These are phyloP conservation scores for Rhombomys opimus DNA, from an alignment of 2,113 vertebrate genomes.

Conservation along the genomic window DNA sequence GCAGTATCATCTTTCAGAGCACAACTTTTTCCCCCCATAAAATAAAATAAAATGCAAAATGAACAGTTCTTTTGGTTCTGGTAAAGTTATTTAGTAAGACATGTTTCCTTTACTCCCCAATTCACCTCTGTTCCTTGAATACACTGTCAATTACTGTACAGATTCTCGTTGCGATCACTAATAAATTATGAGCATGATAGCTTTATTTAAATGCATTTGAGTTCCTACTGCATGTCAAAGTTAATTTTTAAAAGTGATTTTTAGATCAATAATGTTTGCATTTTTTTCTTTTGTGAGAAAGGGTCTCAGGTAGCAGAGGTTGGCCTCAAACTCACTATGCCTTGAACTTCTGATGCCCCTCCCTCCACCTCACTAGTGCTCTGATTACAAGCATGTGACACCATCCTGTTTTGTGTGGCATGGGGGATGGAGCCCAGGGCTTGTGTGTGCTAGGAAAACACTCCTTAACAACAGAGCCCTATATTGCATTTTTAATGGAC, in stretches of 20 bases:
- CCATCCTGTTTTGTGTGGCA: not conserved
- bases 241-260: conserved; percentile 16
- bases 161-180: not conserved
- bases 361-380: not conserved
- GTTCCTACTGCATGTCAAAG: not conserved
- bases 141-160: conserved; percentile 50
- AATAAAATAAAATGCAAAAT: conserved; percentile 59
- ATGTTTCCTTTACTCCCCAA: conserved; percentile 11
- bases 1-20: conserved; percentile 43
- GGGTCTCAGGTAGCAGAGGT: not conserved
- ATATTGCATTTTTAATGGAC: conserved; percentile 21
- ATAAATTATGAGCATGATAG: not conserved
- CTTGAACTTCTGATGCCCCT: not conserved
- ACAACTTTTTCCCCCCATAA: not conserved
- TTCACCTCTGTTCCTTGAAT: not conserved
- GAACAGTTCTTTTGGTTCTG: conserved; percentile 41
- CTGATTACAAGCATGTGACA: not conserved
- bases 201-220: conserved; percentile 49
- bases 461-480: not conserved
- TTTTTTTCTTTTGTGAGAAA: conserved; percentile 1
- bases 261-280: not conserved
- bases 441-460: not conserved
- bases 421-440: not conserved
- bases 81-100: conserved; percentile 25
- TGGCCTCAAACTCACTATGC: not conserved